phyloP scores from a whole-genome alignment of 1,140 invertebrate species.

The Tetramorium alpestre region DNA sequence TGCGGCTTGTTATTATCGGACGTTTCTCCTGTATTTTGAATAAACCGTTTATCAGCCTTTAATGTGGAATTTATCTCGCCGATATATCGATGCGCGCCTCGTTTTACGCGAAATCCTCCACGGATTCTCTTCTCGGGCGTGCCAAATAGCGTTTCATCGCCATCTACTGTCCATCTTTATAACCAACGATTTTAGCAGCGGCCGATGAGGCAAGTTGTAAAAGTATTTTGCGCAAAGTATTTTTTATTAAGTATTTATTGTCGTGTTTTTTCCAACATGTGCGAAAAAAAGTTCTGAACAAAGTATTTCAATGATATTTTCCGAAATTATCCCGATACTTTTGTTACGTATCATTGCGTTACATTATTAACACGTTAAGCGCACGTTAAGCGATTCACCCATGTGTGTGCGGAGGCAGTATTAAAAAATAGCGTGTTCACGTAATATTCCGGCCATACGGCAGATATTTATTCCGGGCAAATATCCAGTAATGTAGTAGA shows the following conservation, averaged over 20 bases:
- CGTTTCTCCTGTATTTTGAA: neutral
- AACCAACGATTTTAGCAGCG: neutral
- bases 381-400: neutral
- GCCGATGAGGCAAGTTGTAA: conserved; percentile 10
- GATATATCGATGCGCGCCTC: neutral
- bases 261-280: neutral
- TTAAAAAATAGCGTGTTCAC: neutral
- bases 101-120: neutral
- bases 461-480: conserved; percentile 18
- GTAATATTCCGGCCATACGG: neutral
- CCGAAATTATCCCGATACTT: neutral
- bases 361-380: neutral
- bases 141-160: conserved; percentile 7
- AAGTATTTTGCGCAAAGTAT: neutral
- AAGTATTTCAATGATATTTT: neutral
- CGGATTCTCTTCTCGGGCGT: neutral
- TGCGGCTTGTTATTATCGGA: neutral
- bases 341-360: neutral
- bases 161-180: conserved; percentile 6
- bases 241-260: neutral
- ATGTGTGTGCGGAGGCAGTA: neutral
- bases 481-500: neutral
- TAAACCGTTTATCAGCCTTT: neutral
- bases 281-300: neutral
- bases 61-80: neutral